Base-by-base conservation (phyloP, 2,888 invertebrate species). In the Dendrolimus pini region DNA sequence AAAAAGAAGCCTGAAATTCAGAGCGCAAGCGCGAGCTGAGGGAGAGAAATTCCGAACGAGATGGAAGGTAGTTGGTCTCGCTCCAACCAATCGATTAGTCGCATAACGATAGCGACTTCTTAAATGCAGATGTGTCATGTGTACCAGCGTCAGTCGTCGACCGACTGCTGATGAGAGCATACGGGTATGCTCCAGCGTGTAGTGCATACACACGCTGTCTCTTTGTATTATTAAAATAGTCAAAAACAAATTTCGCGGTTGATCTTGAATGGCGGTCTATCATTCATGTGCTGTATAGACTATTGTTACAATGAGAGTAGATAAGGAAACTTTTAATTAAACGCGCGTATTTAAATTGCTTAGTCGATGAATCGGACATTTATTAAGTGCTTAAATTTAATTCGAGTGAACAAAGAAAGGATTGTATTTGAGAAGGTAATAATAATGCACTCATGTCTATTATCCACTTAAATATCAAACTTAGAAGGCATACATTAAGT, bases 51-150 rank as follows among this genome's bases (percentile, higher is more conserved):
- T 67, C 61, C 61, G 78, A 89, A 74, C 64, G 78, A 65, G 89
- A 85, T 62, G 70, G 80, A 69, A 74, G 83, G 81, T 83, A 82
- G 84, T 84, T 73, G 70, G 76, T 78, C 87, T 85, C 87, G 80
- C 85, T 89, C 85, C 85, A 81, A 89, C 90, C 89, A 89, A 90
- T 90, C 90, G 90, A 90, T 90, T 90, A 90, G 90, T 90, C 90
- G 89, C 89, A 89, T 89, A 89, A 89, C 90, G 89, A 89, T 88
- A 89, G 88, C 89, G 87, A 83, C 88, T 89, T 89, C 89, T 90
- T 90, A 90, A 89, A 89, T 90, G 90, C 90, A 89, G 90, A 90
- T 90, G 89, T 89, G 89, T 89, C 85, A 87, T 87, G 85, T 80
- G 76, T 80, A 80, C 77, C 78, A 80, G 82, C 89, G 89, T 88